Evolutionary conservation across 2,797 vertebrate genomes (phyloP).

Genomic region (Squalus acanthias): DNA sequence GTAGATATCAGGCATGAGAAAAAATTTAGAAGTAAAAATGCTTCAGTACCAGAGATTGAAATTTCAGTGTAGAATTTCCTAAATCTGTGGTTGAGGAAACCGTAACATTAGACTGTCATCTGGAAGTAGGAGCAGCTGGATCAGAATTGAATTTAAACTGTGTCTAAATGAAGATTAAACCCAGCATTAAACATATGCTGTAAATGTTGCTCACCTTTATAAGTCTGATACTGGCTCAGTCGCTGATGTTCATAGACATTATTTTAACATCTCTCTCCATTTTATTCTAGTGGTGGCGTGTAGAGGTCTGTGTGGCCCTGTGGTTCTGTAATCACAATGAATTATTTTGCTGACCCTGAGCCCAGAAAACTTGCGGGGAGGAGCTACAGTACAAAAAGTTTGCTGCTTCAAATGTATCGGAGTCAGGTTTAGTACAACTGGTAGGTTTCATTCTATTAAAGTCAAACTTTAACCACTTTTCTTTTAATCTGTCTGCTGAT

Average conservation of each 20-base stretch:
- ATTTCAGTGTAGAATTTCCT: neutral
- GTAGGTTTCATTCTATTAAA: conserved; percentile 9
- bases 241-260: neutral
- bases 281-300: conserved; percentile 8
- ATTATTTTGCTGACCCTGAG: conserved; percentile 19
- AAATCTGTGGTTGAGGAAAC: conserved; percentile 42
- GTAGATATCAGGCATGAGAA: neutral
- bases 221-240: too few relatives aligned
- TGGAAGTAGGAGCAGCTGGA: neutral
- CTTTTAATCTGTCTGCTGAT: neutral
- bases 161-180: neutral
- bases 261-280: neutral
- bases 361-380: conserved; percentile 24
- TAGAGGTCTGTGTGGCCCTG: neutral
- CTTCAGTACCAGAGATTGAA: conserved; percentile 4
- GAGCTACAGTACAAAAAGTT: neutral
- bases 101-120: conserved; percentile 28
- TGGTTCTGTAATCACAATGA: conserved; percentile 8
- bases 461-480: neutral
- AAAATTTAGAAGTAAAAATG: conserved; percentile 6
- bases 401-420: conserved; percentile 11
- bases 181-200: neutral
- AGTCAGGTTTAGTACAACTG: conserved; percentile 18
- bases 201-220: neutral
- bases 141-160: neutral